Evolutionary conservation across 2,888 invertebrate genomes (phyloP).

Genomic region (Conus canariensis): DNA sequence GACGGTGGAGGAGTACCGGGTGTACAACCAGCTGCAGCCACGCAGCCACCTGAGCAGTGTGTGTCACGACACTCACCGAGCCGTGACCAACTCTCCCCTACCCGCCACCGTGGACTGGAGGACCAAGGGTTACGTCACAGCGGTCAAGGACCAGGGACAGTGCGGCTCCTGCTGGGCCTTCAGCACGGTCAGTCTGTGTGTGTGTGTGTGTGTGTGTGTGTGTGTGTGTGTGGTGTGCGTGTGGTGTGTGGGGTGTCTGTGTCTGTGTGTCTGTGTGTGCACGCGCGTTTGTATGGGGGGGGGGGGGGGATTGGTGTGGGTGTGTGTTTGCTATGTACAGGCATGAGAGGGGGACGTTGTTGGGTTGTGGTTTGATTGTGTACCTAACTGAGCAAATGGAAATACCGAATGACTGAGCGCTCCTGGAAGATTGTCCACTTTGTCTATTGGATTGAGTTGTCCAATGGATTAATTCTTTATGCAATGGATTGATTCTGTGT

Average conservation of each 20-base stretch:
- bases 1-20: slow-evolving; percentile 20
- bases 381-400: too few species aligned
- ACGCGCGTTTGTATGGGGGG: too few species aligned
- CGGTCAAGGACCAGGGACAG: slow-evolving; percentile 25
- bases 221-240: neutral
- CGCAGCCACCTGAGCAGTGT: neutral
- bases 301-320: too few species aligned
- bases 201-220: neutral
- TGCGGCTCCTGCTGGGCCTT: slow-evolving; percentile 31
- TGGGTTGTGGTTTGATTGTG: neutral
- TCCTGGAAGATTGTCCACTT: too few species aligned
- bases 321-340: too few species aligned
- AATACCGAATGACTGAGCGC: too few species aligned
- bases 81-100: neutral
- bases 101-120: slow-evolving; percentile 31
- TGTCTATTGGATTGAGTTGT: too few species aligned
- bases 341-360: neutral
- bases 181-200: slow-evolving; percentile 13
- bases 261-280: neutral
- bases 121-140: slow-evolving; percentile 16
- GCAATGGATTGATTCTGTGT: neutral
- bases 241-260: neutral
- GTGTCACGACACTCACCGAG: neutral
- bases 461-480: too few species aligned
- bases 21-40: neutral